Evolutionary conservation across 2,888 invertebrate species (phyloP).

Genomic region (Macrophya alboannulata): DNA sequence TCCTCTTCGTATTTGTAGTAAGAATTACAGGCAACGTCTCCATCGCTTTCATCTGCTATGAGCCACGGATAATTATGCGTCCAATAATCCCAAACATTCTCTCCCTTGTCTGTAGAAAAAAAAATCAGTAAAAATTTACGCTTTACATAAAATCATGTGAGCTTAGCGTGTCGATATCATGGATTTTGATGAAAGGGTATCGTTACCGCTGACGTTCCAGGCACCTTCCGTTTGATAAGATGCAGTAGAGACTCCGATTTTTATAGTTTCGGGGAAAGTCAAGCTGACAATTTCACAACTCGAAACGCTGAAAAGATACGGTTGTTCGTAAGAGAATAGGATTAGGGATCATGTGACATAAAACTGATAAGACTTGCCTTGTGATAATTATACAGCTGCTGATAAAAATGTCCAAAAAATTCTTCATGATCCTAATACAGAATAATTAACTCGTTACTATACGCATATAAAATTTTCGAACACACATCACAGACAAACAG

Average conservation of each 20-base stretch:
- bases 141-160: too few relatives aligned
- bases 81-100: slow-evolving; percentile 48
- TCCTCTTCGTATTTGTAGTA: slow-evolving; percentile 83
- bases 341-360: background rate
- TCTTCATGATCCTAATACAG: background rate
- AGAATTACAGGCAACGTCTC: slow-evolving; percentile 86
- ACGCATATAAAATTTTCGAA: background rate
- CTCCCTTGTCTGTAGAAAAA: slow-evolving; percentile 33
- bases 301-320: background rate
- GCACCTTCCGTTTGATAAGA: slow-evolving; percentile 83
- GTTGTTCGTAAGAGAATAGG: background rate
- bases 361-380: background rate
- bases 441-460: background rate
- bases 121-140: background rate
- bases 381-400: background rate
- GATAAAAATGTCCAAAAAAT: background rate
- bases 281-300: background rate
- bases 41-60: slow-evolving; percentile 83
- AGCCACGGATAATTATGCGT: slow-evolving; percentile 75
- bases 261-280: slow-evolving; percentile 72
- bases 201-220: slow-evolving; percentile 82
- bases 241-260: slow-evolving; percentile 77
- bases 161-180: background rate
- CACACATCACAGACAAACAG: background rate
- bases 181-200: slow-evolving; percentile 73